Conservation (phyloP, 2,797 vertebrate species). For the Coracias cyanogaster region DNA sequence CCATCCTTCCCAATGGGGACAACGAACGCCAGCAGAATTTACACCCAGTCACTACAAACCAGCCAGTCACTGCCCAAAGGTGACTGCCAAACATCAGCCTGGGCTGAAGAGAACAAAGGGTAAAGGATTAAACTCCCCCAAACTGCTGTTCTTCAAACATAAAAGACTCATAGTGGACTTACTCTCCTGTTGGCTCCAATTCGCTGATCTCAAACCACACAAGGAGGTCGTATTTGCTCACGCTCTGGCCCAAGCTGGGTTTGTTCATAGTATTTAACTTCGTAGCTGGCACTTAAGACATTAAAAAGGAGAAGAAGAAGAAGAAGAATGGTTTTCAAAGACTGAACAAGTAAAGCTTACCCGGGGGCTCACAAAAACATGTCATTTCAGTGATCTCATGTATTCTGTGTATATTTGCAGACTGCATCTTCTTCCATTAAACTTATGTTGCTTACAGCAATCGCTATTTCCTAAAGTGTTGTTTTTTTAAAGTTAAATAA, state of each 20-base stretch:
- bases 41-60: not conserved
- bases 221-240: slow-evolving; percentile 98
- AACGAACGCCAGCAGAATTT: not conserved
- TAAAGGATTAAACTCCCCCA: not conserved
- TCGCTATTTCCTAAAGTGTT: not conserved
- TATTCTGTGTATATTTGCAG: not conserved
- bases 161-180: slow-evolving; percentile 74
- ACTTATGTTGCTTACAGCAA: not conserved
- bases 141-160: not conserved
- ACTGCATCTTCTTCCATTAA: not conserved
- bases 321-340: not conserved
- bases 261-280: slow-evolving; percentile 96
- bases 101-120: not conserved
- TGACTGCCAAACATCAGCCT: not conserved
- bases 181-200: slow-evolving; percentile 99
- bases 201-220: slow-evolving; percentile 99
- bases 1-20: not conserved
- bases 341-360: not conserved
- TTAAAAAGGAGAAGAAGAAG: not conserved
- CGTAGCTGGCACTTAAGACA: slow-evolving; percentile 91
- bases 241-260: slow-evolving; percentile 93
- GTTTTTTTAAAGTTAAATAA: not conserved
- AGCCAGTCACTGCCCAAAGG: not conserved
- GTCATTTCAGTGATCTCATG: not conserved
- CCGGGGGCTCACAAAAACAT: not conserved